Evolutionary conservation across 1,140 invertebrate genomes (phyloP).

Genomic region (Scylla paramamosain): DNA sequence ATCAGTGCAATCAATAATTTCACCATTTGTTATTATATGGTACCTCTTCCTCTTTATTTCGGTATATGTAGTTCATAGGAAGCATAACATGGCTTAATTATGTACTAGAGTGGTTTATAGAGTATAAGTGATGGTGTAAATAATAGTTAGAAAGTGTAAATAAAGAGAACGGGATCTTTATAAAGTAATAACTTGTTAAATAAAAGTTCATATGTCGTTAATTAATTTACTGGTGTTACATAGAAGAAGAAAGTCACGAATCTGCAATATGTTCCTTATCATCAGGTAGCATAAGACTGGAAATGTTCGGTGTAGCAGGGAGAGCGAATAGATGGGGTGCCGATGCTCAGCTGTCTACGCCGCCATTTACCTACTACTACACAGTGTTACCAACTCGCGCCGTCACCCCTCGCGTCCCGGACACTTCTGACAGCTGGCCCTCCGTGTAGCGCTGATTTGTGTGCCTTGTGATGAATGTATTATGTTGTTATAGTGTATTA

Average conservation of each 20-base stretch:
- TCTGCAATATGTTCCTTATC: neutral
- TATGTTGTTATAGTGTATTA: too few species aligned
- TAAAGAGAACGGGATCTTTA: neutral
- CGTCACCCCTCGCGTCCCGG: neutral
- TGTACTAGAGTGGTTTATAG: neutral
- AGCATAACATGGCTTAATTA: neutral
- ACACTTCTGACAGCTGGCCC: too few species aligned
- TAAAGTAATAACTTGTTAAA: neutral
- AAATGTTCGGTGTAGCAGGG: neutral
- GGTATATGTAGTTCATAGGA: neutral
- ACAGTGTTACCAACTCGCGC: neutral
- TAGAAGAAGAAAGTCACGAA: neutral
- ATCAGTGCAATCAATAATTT: neutral
- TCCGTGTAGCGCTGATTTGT: too few species aligned
- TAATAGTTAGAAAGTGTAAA: neutral
- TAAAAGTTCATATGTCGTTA: neutral
- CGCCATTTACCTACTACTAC: constrained; percentile 21
- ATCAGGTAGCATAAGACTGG: neutral
- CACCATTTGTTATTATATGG: neutral
- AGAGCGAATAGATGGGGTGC: neutral
- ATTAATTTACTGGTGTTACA: neutral
- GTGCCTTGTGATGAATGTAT: too few species aligned
- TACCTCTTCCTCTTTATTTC: neutral
- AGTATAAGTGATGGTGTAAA: neutral
- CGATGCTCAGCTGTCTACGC: constrained; percentile 6